Evolutionary conservation across 2,113 vertebrate species (phyloP), one percentile per base, ranked within the genome.

Genomic region (Brachyistius frenatus): DNA sequence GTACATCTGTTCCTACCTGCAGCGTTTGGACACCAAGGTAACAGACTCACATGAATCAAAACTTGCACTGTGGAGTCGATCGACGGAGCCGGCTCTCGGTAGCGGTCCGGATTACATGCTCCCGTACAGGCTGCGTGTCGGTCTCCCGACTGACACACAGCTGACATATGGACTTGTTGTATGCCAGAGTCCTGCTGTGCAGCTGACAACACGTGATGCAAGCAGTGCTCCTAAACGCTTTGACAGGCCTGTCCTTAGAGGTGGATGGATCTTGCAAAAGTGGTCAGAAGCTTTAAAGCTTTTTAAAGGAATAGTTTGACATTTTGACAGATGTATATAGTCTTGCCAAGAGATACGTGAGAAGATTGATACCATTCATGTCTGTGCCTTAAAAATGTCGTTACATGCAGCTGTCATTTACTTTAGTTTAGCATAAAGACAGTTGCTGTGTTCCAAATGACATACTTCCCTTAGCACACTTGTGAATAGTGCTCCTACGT

Each of bases 1-100:
- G 92, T 99, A 98, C 92, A 98, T 99, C 94, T 98, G 97, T 82
- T 98, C 97, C 89, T 99, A 98, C 92, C 94, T 99, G 87, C 96
- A 99, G 88, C 96, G 96, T 35, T 93, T 99, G 90, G 97, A 98
- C 94, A 97, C 96, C 83, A 98, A 98, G 93, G 97, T 99, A 95
- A 70, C 56, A 7, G 14, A 30, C 69, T 57, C 15, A 2, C 47
- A 16, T 7, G 32, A 56, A 56, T 80, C 65, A 63, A 15, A 76
- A 55, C 55, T 4, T 35, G 33, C 46, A 0, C 57, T 11, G 57
- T 52, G 41, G 49, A 36, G 52, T 2, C 50, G 54, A 70, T 79
- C 7, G 78, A 54, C 50, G 8, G 33, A 37, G 31, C 30, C 4
- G 35, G 23, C n/a, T 55, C 37, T 50, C 47, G 50, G 33, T 56